Evolutionary conservation across 2,888 invertebrate species (phyloP).

Genomic region (Amphipyra berbera): DNA sequence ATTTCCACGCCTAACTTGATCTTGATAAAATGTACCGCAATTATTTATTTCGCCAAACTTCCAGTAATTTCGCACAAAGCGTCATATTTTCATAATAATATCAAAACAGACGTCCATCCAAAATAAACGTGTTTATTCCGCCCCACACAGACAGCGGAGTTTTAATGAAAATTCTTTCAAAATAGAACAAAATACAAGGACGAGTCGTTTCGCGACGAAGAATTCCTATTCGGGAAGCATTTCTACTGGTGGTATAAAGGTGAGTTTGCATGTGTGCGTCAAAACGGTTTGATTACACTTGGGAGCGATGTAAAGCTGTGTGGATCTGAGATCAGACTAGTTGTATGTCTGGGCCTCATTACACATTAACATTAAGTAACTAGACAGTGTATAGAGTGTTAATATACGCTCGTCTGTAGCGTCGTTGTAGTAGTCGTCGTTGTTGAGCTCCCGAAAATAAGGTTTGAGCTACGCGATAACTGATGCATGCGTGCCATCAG

Average conservation of each 20-base stretch:
- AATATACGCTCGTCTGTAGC: too few species aligned
- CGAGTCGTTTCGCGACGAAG: conserved; percentile 1
- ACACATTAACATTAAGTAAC: too few species aligned
- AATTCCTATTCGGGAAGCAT: conserved; percentile 12
- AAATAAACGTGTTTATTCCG: conserved; percentile 37
- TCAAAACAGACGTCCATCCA: conserved; percentile 24
- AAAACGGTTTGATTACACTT: background rate
- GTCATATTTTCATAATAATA: conserved; percentile 36
- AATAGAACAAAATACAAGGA: conserved; percentile 24
- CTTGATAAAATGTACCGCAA: conserved; percentile 20
- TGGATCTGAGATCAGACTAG: background rate
- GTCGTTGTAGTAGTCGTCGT: too few species aligned
- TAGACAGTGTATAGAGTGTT: too few species aligned
- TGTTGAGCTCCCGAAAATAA: too few species aligned
- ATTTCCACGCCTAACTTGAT: background rate
- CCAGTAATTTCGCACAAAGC: conserved; percentile 11
- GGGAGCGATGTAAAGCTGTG: background rate
- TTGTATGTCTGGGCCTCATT: too few species aligned
- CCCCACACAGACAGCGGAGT: conserved; percentile 23
- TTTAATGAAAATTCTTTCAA: conserved; percentile 42
- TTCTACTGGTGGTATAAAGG: background rate
- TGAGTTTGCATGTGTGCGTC: background rate
- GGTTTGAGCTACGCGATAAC: too few species aligned
- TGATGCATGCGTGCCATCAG: too few species aligned
- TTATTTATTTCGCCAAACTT: conserved; percentile 21